Evolutionary conservation across 37 sponge, comb jelly and placozoan genomes (phyloP).

Genomic region (Agelas oroides): DNA sequence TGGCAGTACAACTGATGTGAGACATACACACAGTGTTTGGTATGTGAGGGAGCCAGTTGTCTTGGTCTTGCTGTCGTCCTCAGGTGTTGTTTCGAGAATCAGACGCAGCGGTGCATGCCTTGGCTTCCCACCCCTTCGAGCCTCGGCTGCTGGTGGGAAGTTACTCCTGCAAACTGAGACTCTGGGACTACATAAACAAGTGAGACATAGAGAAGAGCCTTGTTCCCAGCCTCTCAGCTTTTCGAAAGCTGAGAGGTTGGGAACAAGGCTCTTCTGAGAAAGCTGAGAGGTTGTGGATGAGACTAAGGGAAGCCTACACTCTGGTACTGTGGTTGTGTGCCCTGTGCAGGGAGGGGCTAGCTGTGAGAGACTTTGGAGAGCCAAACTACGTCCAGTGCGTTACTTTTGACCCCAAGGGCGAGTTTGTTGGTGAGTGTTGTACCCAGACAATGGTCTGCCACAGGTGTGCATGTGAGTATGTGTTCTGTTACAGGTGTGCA

Average conservation of each 20-base stretch:
- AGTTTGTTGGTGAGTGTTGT: conserved; percentile 57
- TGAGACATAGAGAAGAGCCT: too few species aligned
- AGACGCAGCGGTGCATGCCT: conserved; percentile 73
- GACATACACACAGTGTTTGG: neutral
- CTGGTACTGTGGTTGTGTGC: too few species aligned
- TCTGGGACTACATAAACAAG: conserved; percentile 95
- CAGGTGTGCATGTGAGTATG: neutral
- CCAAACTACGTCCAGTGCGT: conserved; percentile 73
- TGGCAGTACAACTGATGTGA: conserved; percentile 59
- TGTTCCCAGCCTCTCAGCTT: too few species aligned
- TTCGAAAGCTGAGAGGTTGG: too few species aligned
- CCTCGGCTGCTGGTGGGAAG: conserved; percentile 82
- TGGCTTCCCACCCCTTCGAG: conserved; percentile 84
- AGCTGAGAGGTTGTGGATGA: too few species aligned
- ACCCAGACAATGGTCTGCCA: neutral
- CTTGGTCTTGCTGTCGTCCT: neutral
- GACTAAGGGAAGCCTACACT: too few species aligned
- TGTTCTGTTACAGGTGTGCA: neutral
- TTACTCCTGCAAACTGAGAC: conserved; percentile 85
- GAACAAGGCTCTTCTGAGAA: too few species aligned
- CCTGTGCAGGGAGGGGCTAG: conserved; percentile 52
- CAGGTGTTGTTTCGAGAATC: conserved; percentile 81
- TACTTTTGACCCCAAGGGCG: conserved; percentile 76
- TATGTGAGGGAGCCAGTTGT: neutral
- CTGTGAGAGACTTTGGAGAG: conserved; percentile 59